Conservation (phyloP, 2,113 vertebrate species). For the Hippocampus mohnikei region DNA sequence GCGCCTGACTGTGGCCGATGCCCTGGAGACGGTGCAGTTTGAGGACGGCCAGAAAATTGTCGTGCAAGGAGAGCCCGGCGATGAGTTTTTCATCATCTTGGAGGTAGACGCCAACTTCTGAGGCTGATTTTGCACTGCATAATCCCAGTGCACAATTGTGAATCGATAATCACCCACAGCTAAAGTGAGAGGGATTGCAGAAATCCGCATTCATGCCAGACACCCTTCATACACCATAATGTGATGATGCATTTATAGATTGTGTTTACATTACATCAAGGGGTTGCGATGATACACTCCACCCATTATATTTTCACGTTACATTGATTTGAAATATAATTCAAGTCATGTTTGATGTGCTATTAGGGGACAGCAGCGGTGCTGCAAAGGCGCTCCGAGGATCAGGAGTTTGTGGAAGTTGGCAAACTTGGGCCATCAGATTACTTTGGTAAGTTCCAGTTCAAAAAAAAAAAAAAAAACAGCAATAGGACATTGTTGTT, state of each 20-base stretch:
- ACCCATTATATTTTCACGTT: background rate
- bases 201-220: too few relatives aligned
- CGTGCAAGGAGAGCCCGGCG: conserved; percentile 95
- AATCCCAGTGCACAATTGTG: background rate
- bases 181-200: too few relatives aligned
- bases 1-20: conserved; percentile 93
- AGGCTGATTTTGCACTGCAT: background rate
- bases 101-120: conserved; percentile 73
- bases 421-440: conserved; percentile 95
- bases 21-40: conserved; percentile 95
- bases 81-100: conserved; percentile 97
- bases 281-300: too few relatives aligned
- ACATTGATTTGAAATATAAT: background rate
- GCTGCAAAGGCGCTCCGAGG: conserved; percentile 91
- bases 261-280: background rate
- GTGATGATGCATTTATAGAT: background rate
- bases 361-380: conserved; percentile 90
- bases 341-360: background rate
- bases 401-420: conserved; percentile 97
- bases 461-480: too few relatives aligned
- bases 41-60: conserved; percentile 98
- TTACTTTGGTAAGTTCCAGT: conserved; percentile 87
- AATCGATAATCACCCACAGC: too few relatives aligned
- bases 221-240: too few relatives aligned
- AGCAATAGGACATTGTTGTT: too few relatives aligned